Base-by-base conservation (phyloP, 2,113 vertebrate genomes). In the Antechinus flavipes region DNA sequence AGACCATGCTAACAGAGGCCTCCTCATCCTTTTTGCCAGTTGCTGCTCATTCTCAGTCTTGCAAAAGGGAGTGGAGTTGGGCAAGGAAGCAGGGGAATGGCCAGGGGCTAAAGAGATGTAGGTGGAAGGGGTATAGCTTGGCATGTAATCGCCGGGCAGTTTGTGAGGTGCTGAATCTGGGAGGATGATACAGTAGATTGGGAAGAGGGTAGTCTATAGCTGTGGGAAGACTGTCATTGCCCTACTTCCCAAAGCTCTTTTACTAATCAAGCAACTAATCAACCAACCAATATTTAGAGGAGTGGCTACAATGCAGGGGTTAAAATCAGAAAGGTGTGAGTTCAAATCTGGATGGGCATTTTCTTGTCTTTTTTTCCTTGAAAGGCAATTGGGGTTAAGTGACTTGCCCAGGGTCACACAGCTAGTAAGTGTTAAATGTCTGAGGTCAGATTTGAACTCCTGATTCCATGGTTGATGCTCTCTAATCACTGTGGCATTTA, bases 1-100 rank as follows among this genome's bases (percentile, higher is more conserved):
- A 96, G 93, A 91, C 93, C 58, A 22, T 93, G 94, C 47, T 89
- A 94, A 35, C 90, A 89, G 52, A 58, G 91, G 90, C n/a, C 35
- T 46, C 55, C 68, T 61, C 11, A 91, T 12, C 49, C 54, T 61
- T 8, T 46, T 94, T 89, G 54, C 25, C 90, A 95, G 0, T 92
- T 95, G n/a, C 54, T 95, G 91, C 58, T 42, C 91, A 93, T 10
- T 90, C n/a, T 93, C 93, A 91, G 58, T 24, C 27, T 90, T 91
- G 47, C 61, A 93, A 52, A 10, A 56, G 94, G 91, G 92, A 22
- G 23, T 93, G 26, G 49, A 89, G 58, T 91, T 92, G 95, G 52
- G 61, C 54, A 25, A 94, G 47, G 26, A 90, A 92, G 92, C 89
- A 95, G 93, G 90, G 49, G 49, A 91, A 96, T 30, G 53, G 47